phyloP scores from a whole-genome alignment of 2,888 invertebrate species.

The Andrena camellia region DNA sequence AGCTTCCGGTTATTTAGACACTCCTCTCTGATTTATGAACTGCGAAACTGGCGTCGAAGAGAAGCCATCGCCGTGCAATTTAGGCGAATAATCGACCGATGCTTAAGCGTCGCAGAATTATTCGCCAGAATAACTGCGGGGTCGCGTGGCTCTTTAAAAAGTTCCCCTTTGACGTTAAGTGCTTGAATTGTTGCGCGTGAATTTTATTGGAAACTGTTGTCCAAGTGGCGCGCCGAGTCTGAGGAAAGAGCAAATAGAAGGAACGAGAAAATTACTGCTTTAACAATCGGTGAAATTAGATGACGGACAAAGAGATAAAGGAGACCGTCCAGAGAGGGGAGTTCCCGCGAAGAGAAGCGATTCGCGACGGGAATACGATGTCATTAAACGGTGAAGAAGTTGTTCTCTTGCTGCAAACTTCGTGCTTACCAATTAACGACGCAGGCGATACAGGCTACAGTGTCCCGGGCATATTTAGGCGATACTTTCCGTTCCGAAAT shows the following conservation, averaged over 20 bases:
- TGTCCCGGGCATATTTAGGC: neutral
- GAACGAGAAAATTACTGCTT: slow-evolving; percentile 26
- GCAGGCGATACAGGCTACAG: neutral
- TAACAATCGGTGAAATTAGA: slow-evolving; percentile 37
- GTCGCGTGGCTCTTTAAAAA: neutral
- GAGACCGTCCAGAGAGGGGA: neutral
- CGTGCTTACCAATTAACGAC: neutral
- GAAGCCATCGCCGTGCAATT: no score
- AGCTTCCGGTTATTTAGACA: neutral
- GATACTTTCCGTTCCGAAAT: neutral
- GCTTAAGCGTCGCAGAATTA: no score
- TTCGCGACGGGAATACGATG: neutral
- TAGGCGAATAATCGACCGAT: no score
- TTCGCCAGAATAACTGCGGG: neutral
- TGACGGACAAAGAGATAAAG: slow-evolving; percentile 22
- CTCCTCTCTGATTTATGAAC: neutral
- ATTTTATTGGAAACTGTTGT: slow-evolving; percentile 22
- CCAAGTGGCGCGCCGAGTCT: neutral
- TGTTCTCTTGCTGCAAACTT: neutral
- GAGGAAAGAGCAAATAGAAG: slow-evolving; percentile 10
- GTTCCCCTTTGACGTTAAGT: neutral
- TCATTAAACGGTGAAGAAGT: neutral
- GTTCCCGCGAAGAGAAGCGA: neutral
- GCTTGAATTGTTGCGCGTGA: neutral
- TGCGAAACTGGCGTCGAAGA: neutral